Evolutionary conservation across 2,797 vertebrate species (phyloP).

Genomic region (Gorsachius magnificus): DNA sequence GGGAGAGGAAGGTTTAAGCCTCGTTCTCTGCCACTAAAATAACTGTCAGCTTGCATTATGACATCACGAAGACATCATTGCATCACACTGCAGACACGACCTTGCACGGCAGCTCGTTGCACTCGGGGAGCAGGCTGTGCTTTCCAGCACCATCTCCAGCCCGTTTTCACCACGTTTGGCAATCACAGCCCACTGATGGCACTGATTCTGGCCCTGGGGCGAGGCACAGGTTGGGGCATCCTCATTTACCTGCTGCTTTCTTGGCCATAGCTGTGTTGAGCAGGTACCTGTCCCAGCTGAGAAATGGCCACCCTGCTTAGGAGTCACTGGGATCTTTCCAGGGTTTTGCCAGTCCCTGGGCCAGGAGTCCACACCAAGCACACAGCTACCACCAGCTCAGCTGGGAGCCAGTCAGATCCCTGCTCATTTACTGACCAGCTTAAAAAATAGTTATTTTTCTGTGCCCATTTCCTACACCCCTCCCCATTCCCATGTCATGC

Average conservation of each 20-base stretch:
- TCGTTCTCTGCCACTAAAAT: background rate
- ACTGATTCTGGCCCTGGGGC: fast-evolving
- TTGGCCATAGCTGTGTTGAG: fast-evolving
- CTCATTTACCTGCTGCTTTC: background rate
- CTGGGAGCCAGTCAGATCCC: fast-evolving
- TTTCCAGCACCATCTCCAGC: background rate
- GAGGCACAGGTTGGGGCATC: background rate
- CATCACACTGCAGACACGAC: background rate
- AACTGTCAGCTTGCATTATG: background rate
- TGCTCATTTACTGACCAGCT: background rate
- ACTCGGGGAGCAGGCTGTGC: background rate
- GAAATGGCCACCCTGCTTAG: background rate
- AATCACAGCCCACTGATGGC: background rate
- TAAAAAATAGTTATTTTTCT: background rate
- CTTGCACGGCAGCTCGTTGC: fast-evolving
- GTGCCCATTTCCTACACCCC: background rate
- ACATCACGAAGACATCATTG: background rate
- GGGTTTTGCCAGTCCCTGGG: background rate
- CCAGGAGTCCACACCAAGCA: background rate
- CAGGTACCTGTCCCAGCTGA: background rate
- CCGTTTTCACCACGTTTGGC: background rate
- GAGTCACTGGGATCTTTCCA: background rate
- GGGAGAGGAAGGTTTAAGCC: background rate
- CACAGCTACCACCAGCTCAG: background rate
- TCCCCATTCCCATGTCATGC: fast-evolving